phyloP scores from a whole-genome alignment of 2,797 vertebrate genomes.

The Sebastes dallii region DNA sequence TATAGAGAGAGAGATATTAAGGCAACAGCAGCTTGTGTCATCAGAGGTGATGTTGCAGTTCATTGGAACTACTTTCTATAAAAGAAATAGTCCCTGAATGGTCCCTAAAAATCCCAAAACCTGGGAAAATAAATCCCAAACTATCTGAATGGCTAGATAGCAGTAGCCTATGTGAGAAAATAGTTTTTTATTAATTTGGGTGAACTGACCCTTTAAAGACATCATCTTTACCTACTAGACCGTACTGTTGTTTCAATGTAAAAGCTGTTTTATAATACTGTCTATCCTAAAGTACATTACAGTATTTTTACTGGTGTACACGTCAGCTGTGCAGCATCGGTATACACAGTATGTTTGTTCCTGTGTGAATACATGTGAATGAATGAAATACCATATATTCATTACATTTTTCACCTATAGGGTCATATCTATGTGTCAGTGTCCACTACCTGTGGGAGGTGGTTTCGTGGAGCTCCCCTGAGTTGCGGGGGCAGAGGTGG shows the following conservation, averaged over 20 bases:
- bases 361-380: background rate
- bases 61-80: too few species aligned
- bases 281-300: background rate
- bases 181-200: background rate
- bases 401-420: background rate
- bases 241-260: background rate
- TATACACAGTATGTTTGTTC: background rate
- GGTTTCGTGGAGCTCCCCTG: slow-evolving; percentile 48
- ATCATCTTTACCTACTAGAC: background rate
- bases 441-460: slow-evolving; percentile 64
- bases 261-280: background rate
- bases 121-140: background rate
- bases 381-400: background rate
- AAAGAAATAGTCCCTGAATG: background rate
- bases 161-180: background rate
- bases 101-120: background rate
- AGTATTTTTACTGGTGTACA: background rate
- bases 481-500: slow-evolving; percentile 60
- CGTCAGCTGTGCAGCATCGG: background rate
- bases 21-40: background rate
- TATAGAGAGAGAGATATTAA: too few species aligned
- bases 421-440: background rate
- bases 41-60: background rate
- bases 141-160: background rate
- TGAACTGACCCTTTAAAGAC: background rate